Base-by-base conservation (phyloP, 2,888 invertebrate genomes). In the Gastrophysa polygoni region DNA sequence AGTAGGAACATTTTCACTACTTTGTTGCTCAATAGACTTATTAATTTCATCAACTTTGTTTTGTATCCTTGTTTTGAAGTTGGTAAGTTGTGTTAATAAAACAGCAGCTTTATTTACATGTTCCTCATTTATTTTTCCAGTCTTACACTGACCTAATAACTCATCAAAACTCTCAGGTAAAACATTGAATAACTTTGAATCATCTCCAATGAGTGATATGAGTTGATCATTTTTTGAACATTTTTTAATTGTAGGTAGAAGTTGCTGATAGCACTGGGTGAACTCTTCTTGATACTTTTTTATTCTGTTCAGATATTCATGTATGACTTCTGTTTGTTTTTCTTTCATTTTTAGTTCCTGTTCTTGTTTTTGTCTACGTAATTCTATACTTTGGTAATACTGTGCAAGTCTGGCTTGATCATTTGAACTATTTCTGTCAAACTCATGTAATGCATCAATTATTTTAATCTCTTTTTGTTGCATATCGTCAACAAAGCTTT, bases 261-360 rank as follows among this genome's bases (percentile, higher is more conserved):
- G 85, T 63, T 84, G 83, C 78, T 86, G 85, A 72, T 86, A 88
- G 64, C 83, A 81, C n/a, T 75, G 73, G 55, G 83, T 83, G 69
- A 88, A 87, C 70, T 84, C 85, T 0, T 82, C 81, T 67, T 89
- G 87, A 67, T 85, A 85, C 46, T 84, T 82, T 21, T 84, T 83
- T 16, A 89, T 84, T 0, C 83, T 81, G n/a, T 87, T 85, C 67
- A 87, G 73, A 32, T 73, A 68, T 24, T 66, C 66, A 24, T 66
- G 68, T 11, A 79, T 47, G 54, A 72, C 38, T 59, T 72, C 68
- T 48, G 70, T 71, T 59, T 72, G 68, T 63, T 69, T 73, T 68
- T 78, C 75, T 72, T 80, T 83, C 57, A 83, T 83, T 72, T 85
- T 83, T 71, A 86, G 82, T 70, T 85, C 84, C 60, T 84, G 77